Conservation (phyloP, 2,113 vertebrate species). For the Barnardius zonarius region DNA sequence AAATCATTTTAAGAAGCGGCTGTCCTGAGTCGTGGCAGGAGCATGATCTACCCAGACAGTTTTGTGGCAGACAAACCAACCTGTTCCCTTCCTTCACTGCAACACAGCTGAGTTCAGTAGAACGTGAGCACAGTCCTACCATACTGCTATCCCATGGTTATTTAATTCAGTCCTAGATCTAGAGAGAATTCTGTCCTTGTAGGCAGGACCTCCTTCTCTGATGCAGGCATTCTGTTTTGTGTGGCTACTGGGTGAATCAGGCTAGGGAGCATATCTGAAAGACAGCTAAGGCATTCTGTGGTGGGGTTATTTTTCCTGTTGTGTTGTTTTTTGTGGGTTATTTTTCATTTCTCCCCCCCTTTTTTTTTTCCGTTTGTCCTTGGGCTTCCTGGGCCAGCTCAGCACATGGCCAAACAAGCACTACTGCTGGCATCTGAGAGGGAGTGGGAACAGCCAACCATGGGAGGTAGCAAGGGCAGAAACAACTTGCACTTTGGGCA, state of each 20-base stretch:
- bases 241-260: neutral
- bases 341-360: no score
- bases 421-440: neutral
- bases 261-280: neutral
- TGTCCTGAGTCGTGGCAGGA: neutral
- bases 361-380: neutral
- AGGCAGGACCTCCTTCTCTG: neutral
- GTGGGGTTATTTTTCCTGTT: neutral
- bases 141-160: neutral
- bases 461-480: neutral
- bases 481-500: neutral
- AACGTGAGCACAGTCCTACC: neutral
- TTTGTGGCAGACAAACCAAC: neutral
- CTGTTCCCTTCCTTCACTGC: neutral
- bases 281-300: neutral
- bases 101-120: neutral
- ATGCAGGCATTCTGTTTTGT: neutral
- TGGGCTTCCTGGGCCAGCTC: neutral
- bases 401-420: neutral
- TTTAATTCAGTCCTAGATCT: neutral
- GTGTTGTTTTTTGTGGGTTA: no score
- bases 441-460: neutral
- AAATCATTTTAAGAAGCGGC: slow-evolving; percentile 30
- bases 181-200: neutral
- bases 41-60: neutral